A percentile compares a stretch with the other conserved stretches of the same genome.
Conservation (phyloP, 2,888 invertebrate genomes). For the Agonopterix arenella region DNA sequence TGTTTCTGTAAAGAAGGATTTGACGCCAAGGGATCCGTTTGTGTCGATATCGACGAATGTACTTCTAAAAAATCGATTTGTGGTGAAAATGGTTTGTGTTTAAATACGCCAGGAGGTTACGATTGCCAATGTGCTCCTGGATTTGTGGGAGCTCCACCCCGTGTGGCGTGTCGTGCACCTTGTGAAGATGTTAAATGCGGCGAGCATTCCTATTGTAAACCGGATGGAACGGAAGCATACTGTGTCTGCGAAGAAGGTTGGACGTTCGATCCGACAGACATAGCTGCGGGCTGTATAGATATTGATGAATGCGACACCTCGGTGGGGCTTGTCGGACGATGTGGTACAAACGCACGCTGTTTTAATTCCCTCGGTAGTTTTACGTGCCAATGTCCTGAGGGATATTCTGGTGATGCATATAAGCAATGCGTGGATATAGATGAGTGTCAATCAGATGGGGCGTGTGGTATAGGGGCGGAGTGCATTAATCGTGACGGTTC, state of each 20-base stretch:
- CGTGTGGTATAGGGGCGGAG: conserved; percentile 88
- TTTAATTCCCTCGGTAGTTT: conserved; percentile 88
- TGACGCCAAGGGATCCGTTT: conserved; percentile 85
- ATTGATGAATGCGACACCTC: conserved; percentile 92
- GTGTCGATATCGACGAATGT: conserved; percentile 91
- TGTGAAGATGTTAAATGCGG: conserved; percentile 95
- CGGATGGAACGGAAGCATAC: conserved; percentile 91
- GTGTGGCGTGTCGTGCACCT: conserved; percentile 89
- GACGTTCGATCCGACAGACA: conserved; percentile 93
- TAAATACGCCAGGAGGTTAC: conserved; percentile 88
- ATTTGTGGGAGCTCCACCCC: conserved; percentile 89
- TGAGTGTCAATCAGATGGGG: conserved; percentile 83
- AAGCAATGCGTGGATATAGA: conserved; percentile 89
- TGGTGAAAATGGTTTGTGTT: conserved; percentile 86
- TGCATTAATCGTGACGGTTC: conserved; percentile 88
- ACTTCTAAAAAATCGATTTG: conserved; percentile 70
- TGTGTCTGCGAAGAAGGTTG: conserved; percentile 96
- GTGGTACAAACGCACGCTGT: conserved; percentile 90
- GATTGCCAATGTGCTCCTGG: conserved; percentile 90
- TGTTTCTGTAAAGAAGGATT: conserved; percentile 94
- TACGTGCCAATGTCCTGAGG: conserved; percentile 88
- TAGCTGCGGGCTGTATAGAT: conserved; percentile 93
- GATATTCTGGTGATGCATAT: conserved; percentile 90
- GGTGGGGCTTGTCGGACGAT: conserved; percentile 87
- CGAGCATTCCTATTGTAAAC: conserved; percentile 91